Evolutionary conservation across 2,113 vertebrate species (phyloP).

Genomic region (Eira barbara): DNA sequence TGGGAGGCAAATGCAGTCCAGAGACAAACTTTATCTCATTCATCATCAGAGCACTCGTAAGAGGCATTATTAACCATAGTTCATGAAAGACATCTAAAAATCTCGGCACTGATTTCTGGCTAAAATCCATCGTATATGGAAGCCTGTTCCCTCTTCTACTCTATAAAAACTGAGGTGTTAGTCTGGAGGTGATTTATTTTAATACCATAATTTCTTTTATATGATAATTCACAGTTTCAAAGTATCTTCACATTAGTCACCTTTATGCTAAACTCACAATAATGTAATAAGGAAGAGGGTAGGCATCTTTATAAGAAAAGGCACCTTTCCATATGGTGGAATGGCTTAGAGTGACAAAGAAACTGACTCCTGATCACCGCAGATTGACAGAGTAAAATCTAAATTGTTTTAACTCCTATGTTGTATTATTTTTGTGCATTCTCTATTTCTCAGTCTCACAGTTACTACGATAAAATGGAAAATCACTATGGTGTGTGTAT

Average conservation of each 20-base stretch:
- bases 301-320: not conserved
- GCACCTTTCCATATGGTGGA: not conserved
- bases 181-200: not conserved
- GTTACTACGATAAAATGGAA: not conserved
- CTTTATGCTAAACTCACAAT: not conserved
- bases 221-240: not conserved
- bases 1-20: not conserved
- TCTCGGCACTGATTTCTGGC: not conserved
- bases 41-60: not conserved
- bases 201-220: not conserved
- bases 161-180: not conserved
- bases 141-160: not conserved
- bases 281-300: not conserved
- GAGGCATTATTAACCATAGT: not conserved
- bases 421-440: not conserved
- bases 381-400: not conserved
- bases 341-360: not conserved
- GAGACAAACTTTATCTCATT: not conserved
- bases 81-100: not conserved
- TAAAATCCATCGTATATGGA: not conserved
- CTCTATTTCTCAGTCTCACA: not conserved
- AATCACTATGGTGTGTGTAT: not conserved
- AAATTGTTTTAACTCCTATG: not conserved
- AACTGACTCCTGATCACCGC: not conserved
- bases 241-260: not conserved